Conservation (phyloP, 2,113 vertebrate species). For the Speoplatyrhinus poulsoni region DNA sequence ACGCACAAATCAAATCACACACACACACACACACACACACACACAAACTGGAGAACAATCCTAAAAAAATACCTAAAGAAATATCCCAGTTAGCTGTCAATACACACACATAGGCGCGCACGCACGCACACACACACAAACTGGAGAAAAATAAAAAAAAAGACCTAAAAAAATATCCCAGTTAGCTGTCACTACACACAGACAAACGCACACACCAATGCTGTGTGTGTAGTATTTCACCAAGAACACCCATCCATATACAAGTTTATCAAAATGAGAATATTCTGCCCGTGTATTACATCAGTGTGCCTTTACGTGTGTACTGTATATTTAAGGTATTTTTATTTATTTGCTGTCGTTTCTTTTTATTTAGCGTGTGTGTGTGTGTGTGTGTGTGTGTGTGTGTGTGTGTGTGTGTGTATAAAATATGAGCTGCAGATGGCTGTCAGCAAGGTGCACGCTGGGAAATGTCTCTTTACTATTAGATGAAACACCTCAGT, state of each 20-base stretch:
- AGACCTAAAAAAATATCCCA: too few relatives aligned
- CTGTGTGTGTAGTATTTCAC: slow-evolving; percentile 17
- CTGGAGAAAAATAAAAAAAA: too few relatives aligned
- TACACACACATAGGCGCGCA: too few relatives aligned
- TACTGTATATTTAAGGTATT: slow-evolving; percentile 33
- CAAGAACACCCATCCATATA: slow-evolving; percentile 11
- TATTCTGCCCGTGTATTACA: slow-evolving; percentile 27
- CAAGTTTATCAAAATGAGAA: slow-evolving; percentile 35
- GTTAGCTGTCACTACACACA: neutral
- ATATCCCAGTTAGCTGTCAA: too few relatives aligned
- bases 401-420: neutral
- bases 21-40: too few relatives aligned
- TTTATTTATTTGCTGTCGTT: slow-evolving; percentile 40
- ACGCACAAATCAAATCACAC: neutral
- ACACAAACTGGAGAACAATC: too few relatives aligned
- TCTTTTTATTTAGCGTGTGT: slow-evolving; percentile 19
- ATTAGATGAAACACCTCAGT: slow-evolving; percentile 67
- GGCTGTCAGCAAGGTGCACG: slow-evolving; percentile 62
- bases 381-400: slow-evolving; percentile 29
- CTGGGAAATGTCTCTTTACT: slow-evolving; percentile 61
- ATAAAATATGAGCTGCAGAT: slow-evolving; percentile 25
- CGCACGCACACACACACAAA: too few relatives aligned
- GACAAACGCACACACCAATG: neutral
- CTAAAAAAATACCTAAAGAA: too few relatives aligned
- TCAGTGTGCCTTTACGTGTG: slow-evolving; percentile 8